Conservation (phyloP, 2,113 vertebrate species). For the Ranitomeya imitator region DNA sequence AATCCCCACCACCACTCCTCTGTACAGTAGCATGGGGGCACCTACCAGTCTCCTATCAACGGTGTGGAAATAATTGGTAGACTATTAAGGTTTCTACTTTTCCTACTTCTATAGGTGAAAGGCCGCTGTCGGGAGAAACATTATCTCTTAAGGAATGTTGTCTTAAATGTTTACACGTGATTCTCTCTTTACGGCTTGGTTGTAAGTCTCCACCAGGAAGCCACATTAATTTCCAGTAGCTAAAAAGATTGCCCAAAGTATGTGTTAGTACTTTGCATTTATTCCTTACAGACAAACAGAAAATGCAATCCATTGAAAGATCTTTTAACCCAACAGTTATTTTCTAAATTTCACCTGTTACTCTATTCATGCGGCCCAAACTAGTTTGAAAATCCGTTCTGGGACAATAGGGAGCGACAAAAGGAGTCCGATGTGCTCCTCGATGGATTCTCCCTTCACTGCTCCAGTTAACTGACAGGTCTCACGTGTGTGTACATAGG, state of each 20-base stretch:
- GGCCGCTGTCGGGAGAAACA: neutral
- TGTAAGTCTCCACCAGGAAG: neutral
- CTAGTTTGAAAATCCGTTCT: too few species aligned
- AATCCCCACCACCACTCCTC: too few species aligned
- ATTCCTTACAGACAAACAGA: neutral
- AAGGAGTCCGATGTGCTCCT: too few species aligned
- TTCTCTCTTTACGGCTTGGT: neutral
- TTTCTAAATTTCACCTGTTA: too few species aligned
- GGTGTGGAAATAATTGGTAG: neutral
- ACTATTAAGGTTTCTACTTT: neutral
- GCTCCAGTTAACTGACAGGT: too few species aligned
- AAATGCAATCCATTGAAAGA: neutral
- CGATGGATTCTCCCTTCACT: too few species aligned
- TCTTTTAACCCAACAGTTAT: too few species aligned
- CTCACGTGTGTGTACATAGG: too few species aligned
- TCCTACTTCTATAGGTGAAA: neutral
- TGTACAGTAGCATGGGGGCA: too few species aligned
- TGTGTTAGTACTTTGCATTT: neutral
- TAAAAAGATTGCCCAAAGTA: neutral
- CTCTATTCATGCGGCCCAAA: too few species aligned
- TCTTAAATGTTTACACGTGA: constrained; percentile 3
- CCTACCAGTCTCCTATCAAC: too few species aligned
- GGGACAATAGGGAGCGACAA: too few species aligned
- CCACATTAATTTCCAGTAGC: neutral
- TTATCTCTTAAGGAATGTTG: neutral